Evolutionary conservation across 1,140 invertebrate species (phyloP).

Genomic region (Prorops nasuta): DNA sequence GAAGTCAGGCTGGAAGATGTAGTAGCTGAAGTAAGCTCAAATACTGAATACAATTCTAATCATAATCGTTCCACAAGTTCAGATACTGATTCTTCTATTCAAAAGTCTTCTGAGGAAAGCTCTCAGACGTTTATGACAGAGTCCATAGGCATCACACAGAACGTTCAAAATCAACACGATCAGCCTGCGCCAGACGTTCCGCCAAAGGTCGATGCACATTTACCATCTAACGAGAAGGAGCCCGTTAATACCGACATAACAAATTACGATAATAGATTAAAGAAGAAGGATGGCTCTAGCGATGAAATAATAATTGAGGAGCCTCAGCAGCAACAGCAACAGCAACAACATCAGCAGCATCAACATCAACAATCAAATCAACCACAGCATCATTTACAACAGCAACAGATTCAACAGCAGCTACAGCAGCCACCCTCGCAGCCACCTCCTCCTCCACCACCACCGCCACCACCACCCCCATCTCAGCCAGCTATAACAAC

Average conservation of each 20-base stretch:
- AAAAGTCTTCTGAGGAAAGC: conserved; percentile 31
- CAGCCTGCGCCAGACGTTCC: conserved; percentile 26
- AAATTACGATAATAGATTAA: conserved; percentile 26
- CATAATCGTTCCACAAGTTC: conserved; percentile 35
- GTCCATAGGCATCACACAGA: conserved; percentile 16
- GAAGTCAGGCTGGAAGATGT: conserved; percentile 52
- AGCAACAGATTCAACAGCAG: no score
- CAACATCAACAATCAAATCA: no score
- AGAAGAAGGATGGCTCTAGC: conserved; percentile 23
- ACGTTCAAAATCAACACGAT: conserved; percentile 25
- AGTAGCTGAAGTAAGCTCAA: conserved; percentile 45
- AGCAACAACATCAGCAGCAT: conserved; percentile 30
- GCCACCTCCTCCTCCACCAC: conserved; percentile 20
- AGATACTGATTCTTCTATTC: conserved; percentile 29
- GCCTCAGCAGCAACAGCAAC: conserved; percentile 25
- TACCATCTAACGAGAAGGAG: conserved; percentile 20
- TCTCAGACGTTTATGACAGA: conserved; percentile 28
- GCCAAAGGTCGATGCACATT: conserved; percentile 21
- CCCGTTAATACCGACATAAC: conserved; percentile 16
- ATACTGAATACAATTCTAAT: conserved; percentile 41
- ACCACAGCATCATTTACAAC: conserved; percentile 32
- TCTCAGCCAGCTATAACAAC: conserved; percentile 1
- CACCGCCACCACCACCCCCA: conserved; percentile 15
- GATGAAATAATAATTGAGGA: conserved; percentile 43
- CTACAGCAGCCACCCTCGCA: conserved; percentile 13